Evolutionary conservation across 1,140 invertebrate genomes (phyloP).

Genomic region (Platyscapa corneri): DNA sequence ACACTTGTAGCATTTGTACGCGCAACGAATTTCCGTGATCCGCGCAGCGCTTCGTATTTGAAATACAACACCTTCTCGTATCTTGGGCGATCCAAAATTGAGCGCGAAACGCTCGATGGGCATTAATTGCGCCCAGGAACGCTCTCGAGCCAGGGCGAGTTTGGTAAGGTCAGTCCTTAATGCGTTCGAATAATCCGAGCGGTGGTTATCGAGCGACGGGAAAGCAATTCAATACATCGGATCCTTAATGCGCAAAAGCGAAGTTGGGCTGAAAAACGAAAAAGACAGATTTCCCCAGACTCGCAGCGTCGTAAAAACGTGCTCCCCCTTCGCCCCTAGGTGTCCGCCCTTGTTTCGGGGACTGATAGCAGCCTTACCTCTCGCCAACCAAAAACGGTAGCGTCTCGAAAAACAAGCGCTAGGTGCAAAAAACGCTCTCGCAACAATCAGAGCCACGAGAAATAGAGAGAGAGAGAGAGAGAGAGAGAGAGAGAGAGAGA

Average conservation of each 20-base stretch:
- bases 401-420: background rate
- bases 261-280: too few relatives aligned
- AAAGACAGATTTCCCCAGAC: background rate
- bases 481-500: background rate
- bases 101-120: background rate
- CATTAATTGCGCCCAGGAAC: background rate
- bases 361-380: background rate
- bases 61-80: background rate
- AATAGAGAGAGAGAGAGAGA: background rate
- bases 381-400: background rate
- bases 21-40: background rate
- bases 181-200: background rate
- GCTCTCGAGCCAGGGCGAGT: background rate
- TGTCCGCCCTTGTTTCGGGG: too few relatives aligned
- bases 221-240: conserved; percentile 3
- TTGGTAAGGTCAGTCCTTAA: background rate
- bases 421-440: background rate
- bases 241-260: conserved; percentile 1
- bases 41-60: background rate
- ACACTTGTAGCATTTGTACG: background rate
- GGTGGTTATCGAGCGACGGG: background rate
- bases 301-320: too few relatives aligned
- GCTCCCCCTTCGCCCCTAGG: too few relatives aligned
- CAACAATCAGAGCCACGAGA: background rate
- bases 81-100: background rate